Evolutionary conservation across 1,140 invertebrate species (phyloP).

Genomic region (Drosophila gunungcola): DNA sequence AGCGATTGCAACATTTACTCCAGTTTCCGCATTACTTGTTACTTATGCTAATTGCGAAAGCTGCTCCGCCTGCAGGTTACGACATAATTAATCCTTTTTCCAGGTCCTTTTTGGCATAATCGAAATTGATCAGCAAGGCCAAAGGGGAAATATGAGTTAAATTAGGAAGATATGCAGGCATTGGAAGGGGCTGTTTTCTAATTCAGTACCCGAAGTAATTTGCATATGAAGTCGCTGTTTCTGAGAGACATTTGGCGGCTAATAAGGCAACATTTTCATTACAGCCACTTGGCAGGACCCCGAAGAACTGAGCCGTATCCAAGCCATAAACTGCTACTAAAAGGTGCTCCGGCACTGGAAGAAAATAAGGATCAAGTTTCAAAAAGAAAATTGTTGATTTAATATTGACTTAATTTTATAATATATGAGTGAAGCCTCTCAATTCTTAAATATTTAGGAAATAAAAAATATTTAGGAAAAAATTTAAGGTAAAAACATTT

Average conservation of each 20-base stretch:
- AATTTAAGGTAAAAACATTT: not conserved
- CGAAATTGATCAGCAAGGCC: slow-evolving; percentile 37
- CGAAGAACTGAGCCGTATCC: slow-evolving; percentile 23
- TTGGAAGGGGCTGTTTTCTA: not conserved
- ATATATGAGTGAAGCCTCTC: too few relatives aligned
- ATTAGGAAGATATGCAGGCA: slow-evolving; percentile 3
- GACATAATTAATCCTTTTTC: slow-evolving; percentile 68
- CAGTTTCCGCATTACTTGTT: slow-evolving; percentile 40
- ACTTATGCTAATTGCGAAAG: slow-evolving; percentile 65
- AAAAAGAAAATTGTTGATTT: not conserved
- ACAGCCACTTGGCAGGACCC: slow-evolving; percentile 31
- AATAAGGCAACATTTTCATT: slow-evolving; percentile 72
- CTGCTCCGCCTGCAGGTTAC: slow-evolving; percentile 56
- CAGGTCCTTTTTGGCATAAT: slow-evolving; percentile 28
- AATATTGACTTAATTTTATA: not conserved
- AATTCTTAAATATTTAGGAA: too few relatives aligned
- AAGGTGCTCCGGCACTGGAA: slow-evolving; percentile 25
- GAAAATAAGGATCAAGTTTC: not conserved
- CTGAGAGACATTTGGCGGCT: slow-evolving; percentile 63
- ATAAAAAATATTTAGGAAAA: too few relatives aligned
- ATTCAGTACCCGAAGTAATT: slow-evolving; percentile 42
- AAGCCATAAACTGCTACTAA: slow-evolving; percentile 60
- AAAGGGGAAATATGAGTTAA: slow-evolving; percentile 27
- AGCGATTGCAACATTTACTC: slow-evolving; percentile 28
- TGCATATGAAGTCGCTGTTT: slow-evolving; percentile 29